These are phyloP conservation scores for Zeuzera pyrina DNA, from an alignment of 2,888 invertebrate genomes.

Conservation along the genomic window DNA sequence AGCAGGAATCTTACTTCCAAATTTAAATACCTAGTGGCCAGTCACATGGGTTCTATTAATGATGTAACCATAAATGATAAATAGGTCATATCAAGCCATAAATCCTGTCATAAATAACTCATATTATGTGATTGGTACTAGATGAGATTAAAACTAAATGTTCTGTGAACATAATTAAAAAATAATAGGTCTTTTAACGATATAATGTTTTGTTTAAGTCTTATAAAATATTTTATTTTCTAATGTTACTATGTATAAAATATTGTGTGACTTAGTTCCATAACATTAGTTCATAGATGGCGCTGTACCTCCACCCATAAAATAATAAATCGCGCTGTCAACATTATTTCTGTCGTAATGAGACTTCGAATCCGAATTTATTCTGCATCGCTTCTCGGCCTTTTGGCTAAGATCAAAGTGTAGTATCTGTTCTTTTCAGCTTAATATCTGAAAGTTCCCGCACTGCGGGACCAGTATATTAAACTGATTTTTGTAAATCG, in stretches of 20 bases:
- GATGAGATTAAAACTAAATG: too few species aligned
- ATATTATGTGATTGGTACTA: too few species aligned
- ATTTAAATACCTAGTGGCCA: too few species aligned
- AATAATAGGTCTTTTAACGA: too few species aligned
- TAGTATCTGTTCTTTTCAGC: constrained; percentile 9
- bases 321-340: constrained; percentile 20
- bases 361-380: too few species aligned
- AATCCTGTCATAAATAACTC: too few species aligned
- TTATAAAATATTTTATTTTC: neutral
- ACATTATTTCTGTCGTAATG: constrained; percentile 10
- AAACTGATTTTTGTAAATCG: constrained; percentile 8
- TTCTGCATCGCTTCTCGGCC: constrained; percentile 9
- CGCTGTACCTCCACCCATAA: constrained; percentile 3
- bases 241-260: neutral
- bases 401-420: constrained; percentile 8
- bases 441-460: constrained; percentile 9
- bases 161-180: too few species aligned
- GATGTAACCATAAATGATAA: too few species aligned
- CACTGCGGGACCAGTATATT: constrained; percentile 8
- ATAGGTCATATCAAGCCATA: too few species aligned
- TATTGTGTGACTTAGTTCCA: too few species aligned
- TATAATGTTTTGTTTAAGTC: neutral
- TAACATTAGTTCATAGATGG: constrained; percentile 4
- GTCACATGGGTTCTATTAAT: too few species aligned
- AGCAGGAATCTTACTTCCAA: too few species aligned